Percentiles rank a stretch among this genome's conserved stretches.
These are phyloP conservation scores for Buceros bicornis DNA, from an alignment of 2,797 vertebrate species.

Conservation along the genomic window DNA sequence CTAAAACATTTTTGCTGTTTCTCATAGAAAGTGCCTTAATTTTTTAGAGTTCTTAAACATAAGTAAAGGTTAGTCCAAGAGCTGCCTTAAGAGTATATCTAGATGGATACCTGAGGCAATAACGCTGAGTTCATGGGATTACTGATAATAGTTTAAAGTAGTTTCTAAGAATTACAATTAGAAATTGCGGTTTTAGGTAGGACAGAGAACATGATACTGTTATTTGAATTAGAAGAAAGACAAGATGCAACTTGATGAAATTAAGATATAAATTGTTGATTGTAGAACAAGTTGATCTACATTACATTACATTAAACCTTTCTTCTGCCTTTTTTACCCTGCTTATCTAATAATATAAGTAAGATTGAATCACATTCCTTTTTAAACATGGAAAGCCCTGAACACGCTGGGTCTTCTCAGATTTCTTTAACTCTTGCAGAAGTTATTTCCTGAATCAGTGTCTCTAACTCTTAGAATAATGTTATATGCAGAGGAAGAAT, in stretches of 20 bases:
- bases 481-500: not conserved
- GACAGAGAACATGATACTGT: not conserved
- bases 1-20: not conserved
- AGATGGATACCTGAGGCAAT: not conserved
- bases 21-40: not conserved
- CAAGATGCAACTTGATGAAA: slow-evolving; percentile 22
- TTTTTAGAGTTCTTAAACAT: not conserved
- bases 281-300: not conserved
- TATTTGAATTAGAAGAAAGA: not conserved
- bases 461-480: not conserved
- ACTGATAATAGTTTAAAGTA: not conserved
- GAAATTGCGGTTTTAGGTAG: not conserved
- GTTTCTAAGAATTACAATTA: not conserved
- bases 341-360: not conserved
- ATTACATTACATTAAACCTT: not conserved
- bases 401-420: not conserved
- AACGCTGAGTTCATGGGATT: not conserved
- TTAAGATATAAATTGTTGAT: not conserved
- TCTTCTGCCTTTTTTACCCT: not conserved
- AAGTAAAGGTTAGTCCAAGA: not conserved
- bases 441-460: not conserved
- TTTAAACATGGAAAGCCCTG: not conserved
- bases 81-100: not conserved
- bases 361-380: not conserved
- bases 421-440: not conserved